Conservation (phyloP, 2,113 vertebrate genomes). For the Thunnus maccoyii region DNA sequence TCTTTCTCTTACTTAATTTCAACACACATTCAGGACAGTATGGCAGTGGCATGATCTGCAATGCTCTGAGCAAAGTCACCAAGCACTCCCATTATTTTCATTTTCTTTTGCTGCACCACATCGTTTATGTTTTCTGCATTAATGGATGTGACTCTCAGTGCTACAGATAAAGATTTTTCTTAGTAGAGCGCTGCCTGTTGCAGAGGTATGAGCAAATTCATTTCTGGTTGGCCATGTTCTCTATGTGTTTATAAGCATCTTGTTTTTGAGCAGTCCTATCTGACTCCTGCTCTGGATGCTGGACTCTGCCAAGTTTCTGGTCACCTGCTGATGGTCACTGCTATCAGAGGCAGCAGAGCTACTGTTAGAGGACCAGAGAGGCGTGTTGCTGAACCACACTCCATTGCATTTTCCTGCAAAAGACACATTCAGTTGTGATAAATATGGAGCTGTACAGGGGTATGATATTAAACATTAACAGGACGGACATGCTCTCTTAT, state of each 20-base stretch:
- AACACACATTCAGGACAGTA: constrained; percentile 53
- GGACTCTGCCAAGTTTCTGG: constrained; percentile 64
- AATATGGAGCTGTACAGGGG: neutral
- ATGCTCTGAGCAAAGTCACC: constrained; percentile 30
- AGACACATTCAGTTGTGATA: constrained; percentile 32
- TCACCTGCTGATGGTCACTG: constrained; percentile 91
- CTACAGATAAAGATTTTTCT: constrained; percentile 50
- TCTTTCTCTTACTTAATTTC: constrained; percentile 47
- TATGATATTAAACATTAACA: neutral
- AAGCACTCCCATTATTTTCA: constrained; percentile 20
- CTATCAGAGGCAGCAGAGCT: constrained; percentile 85
- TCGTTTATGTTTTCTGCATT: constrained; percentile 57
- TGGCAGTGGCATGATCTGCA: constrained; percentile 30
- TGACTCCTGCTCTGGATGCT: constrained; percentile 38
- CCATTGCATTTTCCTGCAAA: constrained; percentile 94
- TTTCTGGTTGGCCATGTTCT: constrained; percentile 63
- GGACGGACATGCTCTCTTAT: neutral
- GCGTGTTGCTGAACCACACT: constrained; percentile 90
- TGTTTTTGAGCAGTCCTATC: constrained; percentile 52
- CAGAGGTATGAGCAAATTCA: constrained; percentile 61
- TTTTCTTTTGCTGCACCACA: constrained; percentile 30
- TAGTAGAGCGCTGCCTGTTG: constrained; percentile 54
- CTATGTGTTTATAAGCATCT: constrained; percentile 66
- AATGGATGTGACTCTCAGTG: constrained; percentile 58
- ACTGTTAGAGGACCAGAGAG: constrained; percentile 81